phyloP scores from a whole-genome alignment of 2,797 vertebrate species.

The Botia kubotai region DNA sequence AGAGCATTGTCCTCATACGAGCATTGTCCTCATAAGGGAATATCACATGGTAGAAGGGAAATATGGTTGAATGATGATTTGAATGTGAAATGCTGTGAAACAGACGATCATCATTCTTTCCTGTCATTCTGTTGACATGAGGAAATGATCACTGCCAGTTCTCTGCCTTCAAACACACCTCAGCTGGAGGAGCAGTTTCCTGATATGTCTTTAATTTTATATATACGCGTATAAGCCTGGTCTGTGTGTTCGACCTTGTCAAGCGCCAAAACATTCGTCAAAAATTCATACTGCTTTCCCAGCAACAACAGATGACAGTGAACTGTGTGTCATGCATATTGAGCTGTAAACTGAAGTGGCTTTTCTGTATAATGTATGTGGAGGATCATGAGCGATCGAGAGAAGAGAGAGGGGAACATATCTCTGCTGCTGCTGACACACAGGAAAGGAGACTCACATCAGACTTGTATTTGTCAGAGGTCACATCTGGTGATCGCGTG shows the following conservation, averaged over 20 bases:
- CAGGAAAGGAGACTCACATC: neutral
- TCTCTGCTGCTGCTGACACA: neutral
- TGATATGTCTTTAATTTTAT: conserved; percentile 16
- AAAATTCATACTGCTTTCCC: neutral
- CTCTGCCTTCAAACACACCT: neutral
- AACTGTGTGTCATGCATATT: neutral
- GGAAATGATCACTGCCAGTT: conserved; percentile 12
- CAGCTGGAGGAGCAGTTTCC: neutral
- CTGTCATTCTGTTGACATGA: conserved; percentile 28
- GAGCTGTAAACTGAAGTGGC: conserved; percentile 5
- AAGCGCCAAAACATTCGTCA: neutral
- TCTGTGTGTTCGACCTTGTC: neutral
- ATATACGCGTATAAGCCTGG: neutral
- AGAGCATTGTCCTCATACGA: neutral
- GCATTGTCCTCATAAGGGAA: neutral
- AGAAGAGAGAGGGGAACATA: too few relatives aligned
- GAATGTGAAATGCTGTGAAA: neutral
- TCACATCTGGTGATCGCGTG: conserved; percentile 4
- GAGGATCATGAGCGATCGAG: too few relatives aligned
- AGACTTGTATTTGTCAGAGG: neutral
- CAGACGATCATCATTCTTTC: conserved; percentile 5
- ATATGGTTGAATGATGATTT: neutral
- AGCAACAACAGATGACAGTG: too few relatives aligned
- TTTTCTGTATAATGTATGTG: neutral
- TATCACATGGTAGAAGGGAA: neutral